These are phyloP conservation scores for Symphodus melops DNA, from an alignment of 2,113 vertebrate species.

Conservation along the genomic window DNA sequence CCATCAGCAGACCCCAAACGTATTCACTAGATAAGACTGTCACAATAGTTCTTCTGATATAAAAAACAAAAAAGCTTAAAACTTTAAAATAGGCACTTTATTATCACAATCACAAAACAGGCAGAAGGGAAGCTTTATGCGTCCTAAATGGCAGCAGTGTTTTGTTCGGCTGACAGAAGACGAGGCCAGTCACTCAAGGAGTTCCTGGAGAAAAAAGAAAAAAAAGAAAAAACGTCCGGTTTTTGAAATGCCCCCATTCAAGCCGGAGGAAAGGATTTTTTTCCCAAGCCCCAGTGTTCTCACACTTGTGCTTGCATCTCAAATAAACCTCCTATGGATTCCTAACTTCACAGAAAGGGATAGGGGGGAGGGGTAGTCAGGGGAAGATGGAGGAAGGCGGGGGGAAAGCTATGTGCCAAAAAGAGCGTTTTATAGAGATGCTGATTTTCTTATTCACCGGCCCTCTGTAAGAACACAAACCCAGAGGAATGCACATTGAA, in stretches of 20 bases:
- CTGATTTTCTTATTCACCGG: slow-evolving; percentile 84
- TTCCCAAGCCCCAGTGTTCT: slow-evolving; percentile 74
- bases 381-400: slow-evolving; percentile 36
- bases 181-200: slow-evolving; percentile 59
- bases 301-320: slow-evolving; percentile 78
- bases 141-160: slow-evolving; percentile 64
- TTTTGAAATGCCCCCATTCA: slow-evolving; percentile 80
- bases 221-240: slow-evolving; percentile 69
- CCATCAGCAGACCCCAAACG: slow-evolving; percentile 36
- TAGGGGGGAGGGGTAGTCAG: slow-evolving; percentile 31
- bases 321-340: slow-evolving; percentile 82
- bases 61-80: slow-evolving; percentile 40
- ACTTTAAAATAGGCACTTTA: slow-evolving; percentile 48
- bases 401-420: slow-evolving; percentile 50
- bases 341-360: slow-evolving; percentile 74
- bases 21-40: slow-evolving; percentile 42
- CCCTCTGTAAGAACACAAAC: slow-evolving; percentile 73
- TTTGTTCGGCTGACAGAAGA: slow-evolving; percentile 73
- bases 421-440: slow-evolving; percentile 83
- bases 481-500: slow-evolving; percentile 75
- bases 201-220: slow-evolving; percentile 66
- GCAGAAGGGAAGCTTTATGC: slow-evolving; percentile 62
- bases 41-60: slow-evolving; percentile 62
- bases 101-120: slow-evolving; percentile 58
- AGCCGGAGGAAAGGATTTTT: slow-evolving; percentile 65